Evolutionary conservation across 1,140 invertebrate genomes (phyloP).

Genomic region (Mizuhopecten yessoensis): DNA sequence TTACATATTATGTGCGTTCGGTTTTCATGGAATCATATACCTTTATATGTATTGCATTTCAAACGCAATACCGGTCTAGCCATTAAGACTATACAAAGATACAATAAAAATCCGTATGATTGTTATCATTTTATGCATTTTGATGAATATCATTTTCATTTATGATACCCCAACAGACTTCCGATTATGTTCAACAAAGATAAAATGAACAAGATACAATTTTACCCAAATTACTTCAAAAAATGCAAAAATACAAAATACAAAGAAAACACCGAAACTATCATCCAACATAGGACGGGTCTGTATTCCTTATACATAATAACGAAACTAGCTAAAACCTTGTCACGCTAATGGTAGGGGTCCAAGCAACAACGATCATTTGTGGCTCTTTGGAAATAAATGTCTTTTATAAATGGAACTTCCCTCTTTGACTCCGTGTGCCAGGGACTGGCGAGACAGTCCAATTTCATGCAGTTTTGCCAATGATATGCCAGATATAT

Average conservation of each 20-base stretch:
- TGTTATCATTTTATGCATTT: neutral
- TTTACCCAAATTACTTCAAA: neutral
- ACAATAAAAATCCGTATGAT: neutral
- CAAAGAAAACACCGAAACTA: too few relatives aligned
- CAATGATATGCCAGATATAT: slow-evolving; percentile 23
- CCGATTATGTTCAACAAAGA: neutral
- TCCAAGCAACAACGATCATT: neutral
- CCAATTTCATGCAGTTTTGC: slow-evolving; percentile 30
- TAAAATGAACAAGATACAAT: neutral
- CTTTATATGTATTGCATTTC: neutral
- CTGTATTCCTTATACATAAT: neutral
- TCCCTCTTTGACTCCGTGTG: slow-evolving; percentile 11
- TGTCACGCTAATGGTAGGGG: neutral
- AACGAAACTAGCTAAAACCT: neutral
- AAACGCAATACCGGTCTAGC: neutral
- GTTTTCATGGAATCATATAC: neutral
- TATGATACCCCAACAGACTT: neutral
- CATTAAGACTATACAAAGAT: too few relatives aligned
- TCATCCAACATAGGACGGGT: neutral
- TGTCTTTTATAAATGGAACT: slow-evolving; percentile 28
- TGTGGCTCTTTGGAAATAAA: slow-evolving; percentile 30
- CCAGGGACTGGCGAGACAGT: slow-evolving; percentile 21
- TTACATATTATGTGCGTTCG: neutral
- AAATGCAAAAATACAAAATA: neutral
- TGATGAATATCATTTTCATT: neutral